phyloP scores from a whole-genome alignment of 2,797 vertebrate genomes.

The Trachops cirrhosus region DNA sequence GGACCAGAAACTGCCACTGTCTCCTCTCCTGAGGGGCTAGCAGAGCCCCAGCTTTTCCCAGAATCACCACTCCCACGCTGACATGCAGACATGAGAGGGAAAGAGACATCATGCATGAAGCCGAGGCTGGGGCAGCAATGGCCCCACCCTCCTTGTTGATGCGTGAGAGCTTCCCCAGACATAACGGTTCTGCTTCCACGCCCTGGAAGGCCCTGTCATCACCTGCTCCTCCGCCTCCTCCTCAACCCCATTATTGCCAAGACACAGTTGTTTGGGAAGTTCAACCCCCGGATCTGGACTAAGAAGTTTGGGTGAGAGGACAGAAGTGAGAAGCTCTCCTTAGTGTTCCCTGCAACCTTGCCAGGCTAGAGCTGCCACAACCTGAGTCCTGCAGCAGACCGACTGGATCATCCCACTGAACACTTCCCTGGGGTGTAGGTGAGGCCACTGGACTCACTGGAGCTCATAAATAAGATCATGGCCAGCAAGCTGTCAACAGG shows the following conservation, averaged over 20 bases:
- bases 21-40: background rate
- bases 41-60: background rate
- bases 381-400: background rate
- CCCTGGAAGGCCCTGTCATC: background rate
- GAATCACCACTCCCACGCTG: background rate
- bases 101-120: background rate
- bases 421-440: background rate
- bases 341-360: background rate
- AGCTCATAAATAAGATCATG: background rate
- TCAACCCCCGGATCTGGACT: background rate
- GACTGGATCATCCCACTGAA: background rate
- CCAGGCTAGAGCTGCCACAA: background rate
- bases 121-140: background rate
- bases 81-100: background rate
- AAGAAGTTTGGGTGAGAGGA: background rate
- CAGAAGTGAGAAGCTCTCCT: background rate
- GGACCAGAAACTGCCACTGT: background rate
- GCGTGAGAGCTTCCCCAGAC: no score
- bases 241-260: background rate
- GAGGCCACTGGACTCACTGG: background rate
- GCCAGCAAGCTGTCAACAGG: background rate
- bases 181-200: background rate
- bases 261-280: background rate
- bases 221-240: background rate
- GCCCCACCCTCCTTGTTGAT: fast-evolving